These are phyloP conservation scores for Steatornis caripensis DNA, from an alignment of 2,113 vertebrate genomes.

Conservation along the genomic window DNA sequence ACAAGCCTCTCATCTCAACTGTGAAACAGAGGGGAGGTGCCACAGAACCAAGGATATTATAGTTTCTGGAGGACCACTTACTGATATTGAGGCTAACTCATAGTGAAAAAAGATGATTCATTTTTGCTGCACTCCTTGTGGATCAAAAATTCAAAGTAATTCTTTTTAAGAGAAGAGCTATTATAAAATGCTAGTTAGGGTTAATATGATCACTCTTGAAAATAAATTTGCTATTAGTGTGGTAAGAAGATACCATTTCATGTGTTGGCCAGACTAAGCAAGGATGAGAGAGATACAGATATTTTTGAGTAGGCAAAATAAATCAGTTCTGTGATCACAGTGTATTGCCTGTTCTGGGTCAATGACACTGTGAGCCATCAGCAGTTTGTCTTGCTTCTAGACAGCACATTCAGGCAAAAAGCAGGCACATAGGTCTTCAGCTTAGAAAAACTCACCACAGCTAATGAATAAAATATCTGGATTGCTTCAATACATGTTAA, in stretches of 20 bases:
- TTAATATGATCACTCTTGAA: not conserved
- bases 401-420: not conserved
- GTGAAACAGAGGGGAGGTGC: not conserved
- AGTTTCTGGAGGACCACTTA: not conserved
- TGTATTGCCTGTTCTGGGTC: not conserved
- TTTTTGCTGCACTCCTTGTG: not conserved
- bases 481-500: not conserved
- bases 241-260: not conserved
- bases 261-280: not conserved
- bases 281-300: not conserved
- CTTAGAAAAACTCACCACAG: not conserved
- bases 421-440: not conserved
- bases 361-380: not conserved
- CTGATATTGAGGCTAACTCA: not conserved
- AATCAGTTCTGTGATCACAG: not conserved
- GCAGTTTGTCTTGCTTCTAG: not conserved
- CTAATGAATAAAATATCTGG: not conserved
- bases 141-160: not conserved
- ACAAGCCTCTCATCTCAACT: not conserved
- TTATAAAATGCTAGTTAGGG: not conserved
- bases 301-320: not conserved
- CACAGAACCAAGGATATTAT: conserved; percentile 18
- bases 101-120: not conserved
- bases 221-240: not conserved
- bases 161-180: not conserved